These are phyloP conservation scores for Neodiprion lecontei DNA, from an alignment of 1,140 invertebrate species.

Conservation along the genomic window DNA sequence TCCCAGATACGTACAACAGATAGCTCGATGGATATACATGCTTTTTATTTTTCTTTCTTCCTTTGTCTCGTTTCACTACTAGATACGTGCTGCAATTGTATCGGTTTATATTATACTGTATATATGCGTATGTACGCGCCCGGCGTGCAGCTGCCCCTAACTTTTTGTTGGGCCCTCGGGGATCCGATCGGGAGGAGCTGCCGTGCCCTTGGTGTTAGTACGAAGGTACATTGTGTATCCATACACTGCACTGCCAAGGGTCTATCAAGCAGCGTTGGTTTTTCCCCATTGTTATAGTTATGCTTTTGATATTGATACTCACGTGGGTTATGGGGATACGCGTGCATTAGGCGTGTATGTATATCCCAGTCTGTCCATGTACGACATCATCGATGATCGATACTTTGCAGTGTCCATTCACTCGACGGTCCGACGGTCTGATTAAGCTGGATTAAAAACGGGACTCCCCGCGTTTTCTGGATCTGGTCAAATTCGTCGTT, in stretches of 20 bases:
- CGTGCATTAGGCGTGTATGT: too few species aligned
- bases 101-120: background rate
- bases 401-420: background rate
- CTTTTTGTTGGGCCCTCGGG: slow-evolving; percentile 6
- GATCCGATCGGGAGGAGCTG: background rate
- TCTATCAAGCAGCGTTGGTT: background rate
- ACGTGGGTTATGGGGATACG: too few species aligned
- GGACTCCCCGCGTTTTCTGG: too few species aligned
- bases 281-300: slow-evolving; percentile 5
- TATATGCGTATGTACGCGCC: background rate
- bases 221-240: background rate
- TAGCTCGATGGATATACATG: background rate
- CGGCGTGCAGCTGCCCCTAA: background rate
- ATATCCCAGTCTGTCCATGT: background rate
- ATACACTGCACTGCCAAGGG: background rate
- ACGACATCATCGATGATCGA: background rate
- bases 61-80: background rate
- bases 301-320: slow-evolving; percentile 5
- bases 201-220: background rate
- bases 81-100: background rate
- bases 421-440: background rate
- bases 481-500: too few species aligned
- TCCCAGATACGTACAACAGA: background rate
- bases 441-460: background rate
- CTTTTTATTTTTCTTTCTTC: slow-evolving; percentile 1